Evolutionary conservation across 2,797 vertebrate species (phyloP), one percentile per base, ranked within the genome.

Genomic region (Coracias cyanogaster): DNA sequence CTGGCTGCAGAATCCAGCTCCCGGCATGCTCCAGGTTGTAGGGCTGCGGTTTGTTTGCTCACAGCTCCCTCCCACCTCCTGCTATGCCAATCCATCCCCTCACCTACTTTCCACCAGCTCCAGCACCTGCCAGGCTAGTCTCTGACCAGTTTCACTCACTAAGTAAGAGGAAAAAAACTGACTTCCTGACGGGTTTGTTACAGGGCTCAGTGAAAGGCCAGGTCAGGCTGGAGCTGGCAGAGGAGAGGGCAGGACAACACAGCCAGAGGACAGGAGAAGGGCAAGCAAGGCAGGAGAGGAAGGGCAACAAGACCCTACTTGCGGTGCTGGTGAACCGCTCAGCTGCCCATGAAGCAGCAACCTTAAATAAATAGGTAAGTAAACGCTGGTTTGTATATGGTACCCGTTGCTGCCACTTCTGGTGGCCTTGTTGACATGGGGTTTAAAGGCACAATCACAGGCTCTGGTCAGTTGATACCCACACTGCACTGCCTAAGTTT

Each of bases 1-100:
- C 31, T 77, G 3, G 4, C 39, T 62, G 73, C 73, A 67, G 37
- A 54, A 72, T 24, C 72, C 43, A 19, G 2, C 15, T 55, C 54
- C 39, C 29, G 7, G 31, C 2, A 0, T 2, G 10, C 15, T 33
- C 81, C 31, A 15, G 18, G 17, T 5, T 55, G 29, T 19, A 26
- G 35, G 26, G 21, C 51, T 84, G 55, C 25, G 46, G 41, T 25
- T 2, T 10, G 13, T 35, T 29, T 82, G 51, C 52, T 60, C 37
- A 37, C 35, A 57, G 79, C 70, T 70, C 61, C 24, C 10, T 74
- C 57, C 51, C 46, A 43, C 54, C 26, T 81, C 41, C 52, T 79
- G 66, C 41, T 61, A 31, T 16, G 35, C 46, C 57, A 64, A 16
- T 21, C 58, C 73, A 46, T 24, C 52, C 48, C 41, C 35, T 64